These are phyloP conservation scores for Plecotus auritus DNA, from an alignment of 2,113 vertebrate species.

Conservation along the genomic window DNA sequence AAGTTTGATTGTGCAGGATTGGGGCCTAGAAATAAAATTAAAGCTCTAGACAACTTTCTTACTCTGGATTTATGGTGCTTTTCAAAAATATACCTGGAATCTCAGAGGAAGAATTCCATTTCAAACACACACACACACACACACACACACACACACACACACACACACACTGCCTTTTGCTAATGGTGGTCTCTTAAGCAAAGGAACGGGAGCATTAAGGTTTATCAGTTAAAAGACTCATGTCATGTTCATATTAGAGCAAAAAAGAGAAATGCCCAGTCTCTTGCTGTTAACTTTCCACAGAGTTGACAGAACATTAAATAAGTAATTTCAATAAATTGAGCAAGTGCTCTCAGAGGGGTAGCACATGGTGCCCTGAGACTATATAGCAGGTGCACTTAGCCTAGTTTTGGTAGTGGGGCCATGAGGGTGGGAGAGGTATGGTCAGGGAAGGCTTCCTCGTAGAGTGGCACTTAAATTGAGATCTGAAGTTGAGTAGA, in stretches of 20 bases:
- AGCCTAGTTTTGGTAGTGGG: not conserved
- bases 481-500: not conserved
- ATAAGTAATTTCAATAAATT: not conserved
- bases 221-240: not conserved
- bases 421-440: not conserved
- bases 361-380: not conserved
- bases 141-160: not conserved
- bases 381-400: not conserved
- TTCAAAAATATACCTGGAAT: constrained; percentile 2
- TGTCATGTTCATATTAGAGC: not conserved
- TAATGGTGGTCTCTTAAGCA: not conserved
- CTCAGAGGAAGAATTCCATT: not conserved
- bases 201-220: not conserved
- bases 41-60: not conserved
- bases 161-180: not conserved
- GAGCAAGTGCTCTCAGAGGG: not conserved
- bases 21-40: not conserved
- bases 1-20: not conserved
- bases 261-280: not conserved
- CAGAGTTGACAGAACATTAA: not conserved
- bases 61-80: not conserved
- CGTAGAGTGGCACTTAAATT: not conserved
- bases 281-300: not conserved
- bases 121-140: not conserved
- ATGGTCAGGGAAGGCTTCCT: not conserved